These are phyloP conservation scores for Vireo griseus DNA, from an alignment of 2,797 vertebrate genomes.

Conservation along the genomic window DNA sequence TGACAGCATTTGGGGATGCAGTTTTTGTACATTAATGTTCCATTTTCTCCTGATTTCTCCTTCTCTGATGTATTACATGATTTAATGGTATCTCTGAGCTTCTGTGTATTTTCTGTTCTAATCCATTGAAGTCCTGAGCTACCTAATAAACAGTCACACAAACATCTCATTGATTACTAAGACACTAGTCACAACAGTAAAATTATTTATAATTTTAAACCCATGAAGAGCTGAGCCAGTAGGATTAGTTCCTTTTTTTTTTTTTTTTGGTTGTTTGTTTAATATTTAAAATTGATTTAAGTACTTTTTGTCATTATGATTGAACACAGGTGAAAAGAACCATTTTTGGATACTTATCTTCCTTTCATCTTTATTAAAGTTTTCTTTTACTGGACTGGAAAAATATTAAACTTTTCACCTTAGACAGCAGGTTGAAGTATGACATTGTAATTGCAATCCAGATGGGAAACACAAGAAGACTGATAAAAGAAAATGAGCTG, in stretches of 20 bases:
- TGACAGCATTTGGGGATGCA: neutral
- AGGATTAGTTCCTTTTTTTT: neutral
- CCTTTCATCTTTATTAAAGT: slow-evolving; percentile 60
- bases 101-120: neutral
- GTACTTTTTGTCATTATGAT: slow-evolving; percentile 53
- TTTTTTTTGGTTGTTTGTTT: slow-evolving; percentile 37
- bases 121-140: neutral
- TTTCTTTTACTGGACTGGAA: slow-evolving; percentile 37
- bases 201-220: neutral
- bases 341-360: slow-evolving; percentile 35
- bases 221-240: neutral
- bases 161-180: neutral
- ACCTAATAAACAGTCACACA: neutral
- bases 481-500: slow-evolving; percentile 46
- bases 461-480: slow-evolving; percentile 32
- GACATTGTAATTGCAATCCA: slow-evolving; percentile 14
- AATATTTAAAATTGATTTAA: slow-evolving; percentile 50
- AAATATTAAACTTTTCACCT: slow-evolving; percentile 57
- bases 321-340: slow-evolving; percentile 46
- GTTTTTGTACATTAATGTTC: neutral
- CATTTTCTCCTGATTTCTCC: neutral
- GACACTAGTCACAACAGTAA: neutral
- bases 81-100: neutral
- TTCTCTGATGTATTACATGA: neutral
- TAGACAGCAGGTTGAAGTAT: slow-evolving; percentile 36